A percentile compares a stretch with the other conserved stretches of the same genome.
Evolutionary conservation across 1,140 invertebrate genomes (phyloP).

Genomic region (Drosophila pseudoananassae): DNA sequence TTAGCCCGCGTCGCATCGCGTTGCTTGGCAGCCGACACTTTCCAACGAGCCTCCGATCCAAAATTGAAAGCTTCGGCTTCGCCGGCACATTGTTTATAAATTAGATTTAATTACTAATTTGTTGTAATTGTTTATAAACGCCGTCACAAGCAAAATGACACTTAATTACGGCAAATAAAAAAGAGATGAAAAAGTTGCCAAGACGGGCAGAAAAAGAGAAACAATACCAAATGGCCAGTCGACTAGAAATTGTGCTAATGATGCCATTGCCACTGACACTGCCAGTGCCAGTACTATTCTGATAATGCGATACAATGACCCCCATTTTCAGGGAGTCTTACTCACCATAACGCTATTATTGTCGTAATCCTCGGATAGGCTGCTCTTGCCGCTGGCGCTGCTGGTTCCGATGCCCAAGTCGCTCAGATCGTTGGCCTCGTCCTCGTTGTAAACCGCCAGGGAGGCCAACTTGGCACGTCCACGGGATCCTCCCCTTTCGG

Average conservation of each 20-base stretch:
- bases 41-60: constrained; percentile 34
- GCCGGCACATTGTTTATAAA: constrained; percentile 41
- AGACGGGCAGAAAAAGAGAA: constrained; percentile 13
- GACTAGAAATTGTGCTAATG: constrained; percentile 38
- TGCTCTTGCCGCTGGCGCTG: constrained; percentile 90
- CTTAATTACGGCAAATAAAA: constrained; percentile 24
- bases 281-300: constrained; percentile 1
- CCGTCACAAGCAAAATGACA: constrained; percentile 26
- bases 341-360: constrained; percentile 89
- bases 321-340: constrained; percentile 30
- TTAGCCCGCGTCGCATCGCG: constrained; percentile 58
- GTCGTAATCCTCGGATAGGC: constrained; percentile 89
- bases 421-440: constrained; percentile 92
- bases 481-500: constrained; percentile 84
- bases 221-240: constrained; percentile 23
- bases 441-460: constrained; percentile 89
- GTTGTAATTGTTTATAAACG: constrained; percentile 63
- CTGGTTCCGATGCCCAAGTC: constrained; percentile 92
- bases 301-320: constrained; percentile 17
- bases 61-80: constrained; percentile 33
- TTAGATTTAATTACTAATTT: constrained; percentile 71
- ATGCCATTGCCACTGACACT: constrained; percentile 7
- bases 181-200: constrained; percentile 4
- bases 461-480: constrained; percentile 85
- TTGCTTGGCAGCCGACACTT: constrained; percentile 57